Percentiles rank a stretch among this genome's conserved stretches.
phyloP scores from a whole-genome alignment of 2,797 vertebrate species.

The Pantherophis alleghaniensis region DNA sequence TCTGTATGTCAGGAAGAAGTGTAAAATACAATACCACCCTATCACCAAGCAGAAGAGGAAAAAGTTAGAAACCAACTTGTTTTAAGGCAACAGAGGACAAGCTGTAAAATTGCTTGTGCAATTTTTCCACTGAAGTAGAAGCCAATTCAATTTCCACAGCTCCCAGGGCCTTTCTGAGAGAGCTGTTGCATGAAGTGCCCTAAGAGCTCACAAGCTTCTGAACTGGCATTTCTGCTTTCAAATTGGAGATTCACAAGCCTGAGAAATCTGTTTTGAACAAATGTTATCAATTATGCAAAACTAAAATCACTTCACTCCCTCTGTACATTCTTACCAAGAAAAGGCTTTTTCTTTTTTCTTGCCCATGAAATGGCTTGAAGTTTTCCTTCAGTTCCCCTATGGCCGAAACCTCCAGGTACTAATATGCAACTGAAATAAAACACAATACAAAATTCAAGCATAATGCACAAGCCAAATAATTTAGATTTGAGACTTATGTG shows the following conservation, averaged over 20 bases:
- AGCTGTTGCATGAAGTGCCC: neutral
- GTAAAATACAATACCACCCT: neutral
- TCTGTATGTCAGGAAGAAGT: neutral
- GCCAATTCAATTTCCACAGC: neutral
- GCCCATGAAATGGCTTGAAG: constrained; percentile 79
- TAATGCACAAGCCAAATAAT: neutral
- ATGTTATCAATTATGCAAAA: neutral
- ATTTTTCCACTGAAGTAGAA: neutral
- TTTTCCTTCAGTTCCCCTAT: constrained; percentile 77
- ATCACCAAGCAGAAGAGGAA: neutral
- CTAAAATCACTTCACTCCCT: neutral
- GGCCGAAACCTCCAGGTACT: constrained; percentile 79
- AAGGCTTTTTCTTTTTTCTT: constrained; percentile 77
- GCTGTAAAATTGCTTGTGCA: neutral
- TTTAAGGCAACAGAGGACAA: neutral
- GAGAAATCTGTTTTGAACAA: neutral
- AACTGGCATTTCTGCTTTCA: neutral
- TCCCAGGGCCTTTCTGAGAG: neutral
- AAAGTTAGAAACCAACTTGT: neutral
- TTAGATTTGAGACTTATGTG: neutral
- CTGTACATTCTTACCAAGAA: constrained; percentile 71
- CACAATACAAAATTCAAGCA: constrained; percentile 19
- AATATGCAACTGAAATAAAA: constrained; percentile 74
- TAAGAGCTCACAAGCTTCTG: neutral
- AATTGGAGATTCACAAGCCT: neutral